Base-by-base conservation (phyloP, 92 coral and sea anemone species). In the Palythoa caribaeorum region DNA sequence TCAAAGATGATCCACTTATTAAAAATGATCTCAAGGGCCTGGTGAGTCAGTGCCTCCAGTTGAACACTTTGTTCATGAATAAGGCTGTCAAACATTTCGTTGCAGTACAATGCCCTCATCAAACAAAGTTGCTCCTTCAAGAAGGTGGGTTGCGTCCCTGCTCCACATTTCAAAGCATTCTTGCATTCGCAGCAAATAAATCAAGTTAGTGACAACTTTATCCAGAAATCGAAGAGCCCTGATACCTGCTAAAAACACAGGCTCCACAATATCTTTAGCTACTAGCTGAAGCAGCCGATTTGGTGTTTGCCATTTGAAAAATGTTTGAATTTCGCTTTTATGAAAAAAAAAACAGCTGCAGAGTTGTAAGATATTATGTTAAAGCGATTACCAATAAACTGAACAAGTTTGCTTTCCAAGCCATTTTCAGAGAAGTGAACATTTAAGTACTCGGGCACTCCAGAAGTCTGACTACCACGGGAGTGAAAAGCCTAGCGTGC, bases 1-100 rank as follows among this genome's bases (percentile, higher is more conserved):
- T 79, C 80, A 40, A 53, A 54, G 73, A 79, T 88, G 81, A 88
- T 54, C 80, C 90, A 88, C 3, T 52, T 79, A 79, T 88, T 40
- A 77, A 88, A 88, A 19, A 88, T 71, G 40, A 88, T 47, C 81
- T 79, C 87, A 73, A 88, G 78, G 90, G 87, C 90, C 69, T 87
- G 86, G 71, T 78, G 90, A 37, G 86, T 79, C 90, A 87, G 59
- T 50, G 78, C 62, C 90, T 88, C 80, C 69, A 79, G 75, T 50
- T 88, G 90, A 40, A 68, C 90, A 63, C 70, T 63, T 63, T 63
- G 70, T 10, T 63, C 70, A 19, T 63, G 9, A 63, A 63, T 17
- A 63, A 63, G 36, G 10, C 37, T 1, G 35, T 76, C 75, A 39
- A 75, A 78, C 14, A 87, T 65, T 53, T 87, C 79, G 79, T 78